phyloP scores from a whole-genome alignment of 2,797 vertebrate species.

The Poecilia picta region DNA sequence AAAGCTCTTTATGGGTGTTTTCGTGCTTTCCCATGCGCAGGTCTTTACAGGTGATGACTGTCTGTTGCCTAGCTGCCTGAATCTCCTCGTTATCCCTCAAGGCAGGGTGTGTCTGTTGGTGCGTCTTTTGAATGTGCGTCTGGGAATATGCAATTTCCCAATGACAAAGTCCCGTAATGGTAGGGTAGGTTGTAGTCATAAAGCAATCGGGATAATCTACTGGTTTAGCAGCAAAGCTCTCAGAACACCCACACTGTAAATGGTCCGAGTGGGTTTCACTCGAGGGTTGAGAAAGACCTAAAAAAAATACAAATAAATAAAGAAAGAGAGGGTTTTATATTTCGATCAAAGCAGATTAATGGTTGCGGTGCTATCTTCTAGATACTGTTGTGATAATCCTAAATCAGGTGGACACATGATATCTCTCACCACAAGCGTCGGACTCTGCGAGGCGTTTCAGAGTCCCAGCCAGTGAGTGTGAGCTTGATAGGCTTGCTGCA shows the following conservation, averaged over 20 bases:
- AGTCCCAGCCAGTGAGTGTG: slow-evolving; percentile 31
- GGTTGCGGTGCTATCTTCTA: slow-evolving; percentile 21
- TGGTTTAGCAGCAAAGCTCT: slow-evolving; percentile 71
- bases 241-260: slow-evolving; percentile 71
- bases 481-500: slow-evolving; percentile 51
- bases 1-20: slow-evolving; percentile 34
- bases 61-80: slow-evolving; percentile 20
- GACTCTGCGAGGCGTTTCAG: slow-evolving; percentile 33
- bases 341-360: slow-evolving; percentile 19
- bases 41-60: slow-evolving; percentile 55
- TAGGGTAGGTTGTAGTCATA: slow-evolving; percentile 70
- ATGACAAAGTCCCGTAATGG: slow-evolving; percentile 72
- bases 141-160: slow-evolving; percentile 68
- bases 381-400: slow-evolving; percentile 41
- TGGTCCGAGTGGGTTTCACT: slow-evolving; percentile 51
- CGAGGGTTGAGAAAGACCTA: slow-evolving; percentile 7
- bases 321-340: slow-evolving; percentile 25
- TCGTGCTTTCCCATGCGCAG: slow-evolving; percentile 59
- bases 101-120: slow-evolving; percentile 57
- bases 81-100: slow-evolving; percentile 29
- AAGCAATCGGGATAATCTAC: slow-evolving; percentile 69
- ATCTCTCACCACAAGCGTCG: slow-evolving; percentile 7
- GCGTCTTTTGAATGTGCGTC: slow-evolving; percentile 39
- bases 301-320: not conserved
- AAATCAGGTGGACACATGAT: slow-evolving; percentile 25